These are phyloP conservation scores for Agrilus mali DNA, from an alignment of 2,888 invertebrate species.

Conservation along the genomic window DNA sequence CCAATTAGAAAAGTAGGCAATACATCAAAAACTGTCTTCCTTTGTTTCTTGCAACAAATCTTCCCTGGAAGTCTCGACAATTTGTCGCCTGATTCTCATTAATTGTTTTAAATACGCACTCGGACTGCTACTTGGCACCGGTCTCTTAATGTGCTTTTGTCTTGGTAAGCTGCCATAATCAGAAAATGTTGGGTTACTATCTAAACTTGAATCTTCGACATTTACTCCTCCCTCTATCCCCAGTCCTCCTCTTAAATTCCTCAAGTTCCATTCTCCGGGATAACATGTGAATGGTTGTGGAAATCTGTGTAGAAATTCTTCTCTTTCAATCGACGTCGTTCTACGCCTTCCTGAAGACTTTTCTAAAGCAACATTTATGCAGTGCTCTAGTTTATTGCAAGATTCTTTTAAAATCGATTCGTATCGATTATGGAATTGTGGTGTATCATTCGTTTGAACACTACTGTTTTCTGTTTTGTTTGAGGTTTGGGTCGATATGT, in stretches of 20 bases:
- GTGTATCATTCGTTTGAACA: constrained; percentile 1
- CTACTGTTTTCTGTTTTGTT: background rate
- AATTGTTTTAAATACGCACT: constrained; percentile 46
- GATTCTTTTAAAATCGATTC: constrained; percentile 27
- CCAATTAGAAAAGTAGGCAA: background rate
- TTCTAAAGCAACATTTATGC: constrained; percentile 16
- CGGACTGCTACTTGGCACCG: constrained; percentile 31
- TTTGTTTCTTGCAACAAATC: constrained; percentile 25
- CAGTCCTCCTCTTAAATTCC: background rate
- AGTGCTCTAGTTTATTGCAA: constrained; percentile 27
- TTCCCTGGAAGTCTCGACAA: constrained; percentile 40
- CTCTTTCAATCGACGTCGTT: constrained; percentile 2
- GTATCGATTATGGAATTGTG: constrained; percentile 25
- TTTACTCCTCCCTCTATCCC: background rate
- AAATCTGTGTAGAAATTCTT: constrained; percentile 11
- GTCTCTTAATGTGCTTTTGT: constrained; percentile 17
- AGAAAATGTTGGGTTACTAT: constrained; percentile 27
- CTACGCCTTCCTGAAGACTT: background rate
- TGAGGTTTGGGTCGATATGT: constrained; percentile 5
- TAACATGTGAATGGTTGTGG: constrained; percentile 14
- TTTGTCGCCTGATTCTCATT: constrained; percentile 41
- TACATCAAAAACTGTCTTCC: constrained; percentile 2
- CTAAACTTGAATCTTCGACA: constrained; percentile 27
- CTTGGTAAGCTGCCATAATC: constrained; percentile 33
- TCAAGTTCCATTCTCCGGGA: constrained; percentile 12